Percentiles rank a stretch among this genome's conserved stretches.
Evolutionary conservation across 2,797 vertebrate genomes (phyloP).

Genomic region (Pterois miles): DNA sequence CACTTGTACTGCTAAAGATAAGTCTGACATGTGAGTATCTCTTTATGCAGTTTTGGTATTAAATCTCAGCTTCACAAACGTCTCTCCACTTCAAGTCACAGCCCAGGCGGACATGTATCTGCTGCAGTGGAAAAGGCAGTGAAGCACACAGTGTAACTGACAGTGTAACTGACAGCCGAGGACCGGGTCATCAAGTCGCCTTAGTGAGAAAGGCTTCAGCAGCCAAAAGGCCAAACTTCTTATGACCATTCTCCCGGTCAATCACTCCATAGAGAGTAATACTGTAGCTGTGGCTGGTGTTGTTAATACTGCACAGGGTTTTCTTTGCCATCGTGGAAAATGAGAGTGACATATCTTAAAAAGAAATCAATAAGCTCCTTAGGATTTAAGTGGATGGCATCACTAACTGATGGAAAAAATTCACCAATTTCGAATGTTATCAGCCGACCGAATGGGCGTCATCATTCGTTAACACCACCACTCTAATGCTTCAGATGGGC

Average conservation of each 20-base stretch:
- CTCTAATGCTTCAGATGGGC: not conserved
- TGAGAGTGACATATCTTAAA: conserved; percentile 16
- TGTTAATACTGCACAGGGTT: not conserved
- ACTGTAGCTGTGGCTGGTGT: not conserved
- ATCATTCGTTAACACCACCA: not conserved
- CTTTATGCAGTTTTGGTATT: conserved; percentile 9
- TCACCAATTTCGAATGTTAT: not conserved
- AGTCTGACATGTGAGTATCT: conserved; percentile 12
- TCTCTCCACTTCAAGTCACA: conserved; percentile 25
- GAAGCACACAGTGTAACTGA: conserved; percentile 42
- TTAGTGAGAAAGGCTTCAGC: not conserved
- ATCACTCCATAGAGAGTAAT: not conserved
- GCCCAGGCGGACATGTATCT: conserved; percentile 22
- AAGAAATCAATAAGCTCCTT: conserved; percentile 26
- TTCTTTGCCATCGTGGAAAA: conserved; percentile 9
- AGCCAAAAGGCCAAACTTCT: conserved; percentile 36
- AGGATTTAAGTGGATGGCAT: conserved; percentile 17
- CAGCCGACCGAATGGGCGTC: not conserved
- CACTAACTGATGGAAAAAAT: not conserved
- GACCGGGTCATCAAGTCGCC: conserved; percentile 29
- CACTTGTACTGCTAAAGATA: conserved; percentile 12
- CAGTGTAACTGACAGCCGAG: conserved; percentile 48
- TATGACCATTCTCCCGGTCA: conserved; percentile 10
- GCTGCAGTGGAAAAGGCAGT: conserved; percentile 18
- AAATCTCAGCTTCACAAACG: conserved; percentile 21